These are phyloP conservation scores for Saturnia japonica DNA, from an alignment of 2,888 invertebrate genomes.

Conservation along the genomic window DNA sequence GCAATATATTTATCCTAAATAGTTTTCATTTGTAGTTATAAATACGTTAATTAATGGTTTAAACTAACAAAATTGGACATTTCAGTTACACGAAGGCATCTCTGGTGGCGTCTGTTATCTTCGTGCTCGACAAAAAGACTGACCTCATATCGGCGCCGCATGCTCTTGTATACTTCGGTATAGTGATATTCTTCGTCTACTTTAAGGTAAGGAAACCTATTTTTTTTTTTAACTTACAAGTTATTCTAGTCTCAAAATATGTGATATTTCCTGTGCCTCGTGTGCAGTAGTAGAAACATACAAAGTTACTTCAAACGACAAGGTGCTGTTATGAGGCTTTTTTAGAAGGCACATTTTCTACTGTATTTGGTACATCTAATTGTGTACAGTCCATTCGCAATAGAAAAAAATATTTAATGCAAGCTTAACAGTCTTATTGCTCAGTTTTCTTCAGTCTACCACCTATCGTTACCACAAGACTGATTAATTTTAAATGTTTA, in stretches of 20 bases:
- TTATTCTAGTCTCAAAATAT: no score
- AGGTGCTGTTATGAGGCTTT: no score
- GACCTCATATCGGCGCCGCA: conserved; percentile 98
- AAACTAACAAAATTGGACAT: conserved; percentile 36
- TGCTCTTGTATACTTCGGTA: conserved; percentile 97
- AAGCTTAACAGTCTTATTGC: no score
- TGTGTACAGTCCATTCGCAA: no score
- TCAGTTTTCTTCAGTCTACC: no score
- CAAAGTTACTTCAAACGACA: no score
- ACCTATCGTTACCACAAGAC: no score
- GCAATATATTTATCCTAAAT: neutral
- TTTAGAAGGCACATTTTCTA: conserved; percentile 19
- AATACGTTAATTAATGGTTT: neutral
- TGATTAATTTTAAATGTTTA: no score
- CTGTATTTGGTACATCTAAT: no score
- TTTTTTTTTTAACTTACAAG: conserved; percentile 18
- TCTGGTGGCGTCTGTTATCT: conserved; percentile 96
- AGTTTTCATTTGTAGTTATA: neutral
- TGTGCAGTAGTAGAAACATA: no score
- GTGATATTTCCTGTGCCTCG: no score
- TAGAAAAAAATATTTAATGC: no score
- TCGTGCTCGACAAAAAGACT: conserved; percentile 98
- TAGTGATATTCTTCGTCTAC: conserved; percentile 98
- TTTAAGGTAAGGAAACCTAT: conserved; percentile 86
- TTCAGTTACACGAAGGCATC: conserved; percentile 98